Percentiles rank a stretch among this genome's conserved stretches.
phyloP scores from a whole-genome alignment of 2,113 vertebrate genomes.

The Alexandromys fortis region DNA sequence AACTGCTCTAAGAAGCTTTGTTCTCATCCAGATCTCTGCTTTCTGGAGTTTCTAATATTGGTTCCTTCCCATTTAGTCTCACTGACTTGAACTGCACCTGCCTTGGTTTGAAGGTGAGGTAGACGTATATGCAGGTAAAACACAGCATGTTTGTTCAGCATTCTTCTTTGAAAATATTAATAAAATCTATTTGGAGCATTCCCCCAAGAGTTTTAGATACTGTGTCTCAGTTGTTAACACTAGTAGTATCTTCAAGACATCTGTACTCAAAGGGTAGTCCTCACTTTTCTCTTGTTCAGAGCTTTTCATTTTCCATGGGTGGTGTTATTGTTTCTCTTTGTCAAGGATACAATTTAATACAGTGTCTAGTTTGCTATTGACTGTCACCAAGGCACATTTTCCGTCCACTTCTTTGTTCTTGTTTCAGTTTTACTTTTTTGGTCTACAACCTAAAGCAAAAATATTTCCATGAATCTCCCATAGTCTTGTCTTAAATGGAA shows the following conservation, averaged over 20 bases:
- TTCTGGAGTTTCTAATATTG: background rate
- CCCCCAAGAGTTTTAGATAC: conserved; percentile 39
- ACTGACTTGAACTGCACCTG: background rate
- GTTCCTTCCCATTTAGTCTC: background rate
- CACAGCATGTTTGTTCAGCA: background rate
- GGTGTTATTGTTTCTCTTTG: conserved; percentile 63
- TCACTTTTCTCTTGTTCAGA: conserved; percentile 32
- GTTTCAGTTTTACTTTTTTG: conserved; percentile 70
- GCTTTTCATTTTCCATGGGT: conserved; percentile 47
- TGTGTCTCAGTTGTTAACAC: conserved; percentile 35
- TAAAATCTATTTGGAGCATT: conserved; percentile 19
- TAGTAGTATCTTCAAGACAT: conserved; percentile 41
- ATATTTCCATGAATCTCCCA: conserved; percentile 56
- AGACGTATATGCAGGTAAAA: background rate
- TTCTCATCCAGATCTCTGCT: background rate
- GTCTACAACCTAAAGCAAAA: conserved; percentile 54
- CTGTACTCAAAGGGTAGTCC: conserved; percentile 58
- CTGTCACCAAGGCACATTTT: conserved; percentile 73
- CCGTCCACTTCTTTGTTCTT: conserved; percentile 67
- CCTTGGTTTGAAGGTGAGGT: background rate
- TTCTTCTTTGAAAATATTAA: conserved; percentile 43
- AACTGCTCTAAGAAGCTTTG: background rate
- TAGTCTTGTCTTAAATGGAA: conserved; percentile 68
- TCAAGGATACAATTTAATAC: conserved; percentile 70
- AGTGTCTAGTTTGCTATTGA: conserved; percentile 71